Conservation (phyloP, 2,888 invertebrate genomes). For the Agriotes lineatus region DNA sequence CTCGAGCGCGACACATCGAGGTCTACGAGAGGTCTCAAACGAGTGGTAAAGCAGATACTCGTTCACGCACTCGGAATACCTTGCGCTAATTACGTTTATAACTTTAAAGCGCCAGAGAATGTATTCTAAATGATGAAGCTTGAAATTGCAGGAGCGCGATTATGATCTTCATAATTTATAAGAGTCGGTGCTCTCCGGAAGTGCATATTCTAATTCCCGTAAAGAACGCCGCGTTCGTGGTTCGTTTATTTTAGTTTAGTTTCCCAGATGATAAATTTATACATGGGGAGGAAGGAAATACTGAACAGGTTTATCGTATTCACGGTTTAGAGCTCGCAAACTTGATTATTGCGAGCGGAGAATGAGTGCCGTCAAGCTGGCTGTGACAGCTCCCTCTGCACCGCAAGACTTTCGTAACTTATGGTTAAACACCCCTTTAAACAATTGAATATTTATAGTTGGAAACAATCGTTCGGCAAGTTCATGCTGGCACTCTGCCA, state of each 20-base stretch:
- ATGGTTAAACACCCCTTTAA: slow-evolving; percentile 34
- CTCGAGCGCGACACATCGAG: slow-evolving; percentile 25
- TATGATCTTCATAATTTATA: slow-evolving; percentile 23
- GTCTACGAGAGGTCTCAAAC: slow-evolving; percentile 19
- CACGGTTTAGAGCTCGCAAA: slow-evolving; percentile 12
- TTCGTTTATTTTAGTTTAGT: slow-evolving; percentile 12
- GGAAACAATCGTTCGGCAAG: slow-evolving; percentile 32
- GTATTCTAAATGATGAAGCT: slow-evolving; percentile 18
- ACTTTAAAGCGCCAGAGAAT: slow-evolving; percentile 29
- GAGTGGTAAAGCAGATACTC: slow-evolving; percentile 18
- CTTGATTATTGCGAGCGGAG: slow-evolving; percentile 19
- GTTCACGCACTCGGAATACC: slow-evolving; percentile 37
- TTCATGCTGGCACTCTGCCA: slow-evolving; percentile 35
- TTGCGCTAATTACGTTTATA: slow-evolving; percentile 44
- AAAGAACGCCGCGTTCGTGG: slow-evolving; percentile 12
- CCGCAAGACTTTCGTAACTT: slow-evolving; percentile 18
- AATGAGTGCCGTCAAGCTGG: slow-evolving; percentile 23
- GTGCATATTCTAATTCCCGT: slow-evolving; percentile 20
- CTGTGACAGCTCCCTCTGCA: slow-evolving; percentile 24
- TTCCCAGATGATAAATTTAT: slow-evolving; percentile 12
- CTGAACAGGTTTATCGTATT: slow-evolving; percentile 20
- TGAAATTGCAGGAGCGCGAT: slow-evolving; percentile 25
- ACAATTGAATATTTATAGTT: slow-evolving; percentile 41
- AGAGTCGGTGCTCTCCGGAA: slow-evolving; percentile 14
- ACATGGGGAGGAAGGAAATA: slow-evolving; percentile 1